Percentiles rank a stretch among this genome's conserved stretches.
Conservation (phyloP, 2,888 invertebrate species). For the Aricia artaxerxes region DNA sequence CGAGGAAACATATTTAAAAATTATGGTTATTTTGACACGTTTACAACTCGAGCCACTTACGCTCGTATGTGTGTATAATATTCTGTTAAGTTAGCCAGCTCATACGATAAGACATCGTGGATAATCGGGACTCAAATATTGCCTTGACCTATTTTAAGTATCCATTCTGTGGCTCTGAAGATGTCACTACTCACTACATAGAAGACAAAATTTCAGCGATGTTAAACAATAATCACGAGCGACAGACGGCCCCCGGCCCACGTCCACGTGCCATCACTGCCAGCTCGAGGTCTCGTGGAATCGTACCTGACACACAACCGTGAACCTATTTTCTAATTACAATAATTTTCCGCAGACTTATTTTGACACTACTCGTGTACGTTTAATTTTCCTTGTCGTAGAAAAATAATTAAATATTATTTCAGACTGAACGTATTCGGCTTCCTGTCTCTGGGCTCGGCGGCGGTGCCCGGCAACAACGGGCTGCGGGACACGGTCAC, state of each 20-base stretch:
- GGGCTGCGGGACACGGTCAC: constrained; percentile 70
- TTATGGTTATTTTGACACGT: constrained; percentile 11
- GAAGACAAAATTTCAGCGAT: not conserved
- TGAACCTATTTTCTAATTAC: not conserved
- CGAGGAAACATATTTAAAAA: not conserved
- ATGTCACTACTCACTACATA: not conserved
- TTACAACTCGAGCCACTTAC: not conserved
- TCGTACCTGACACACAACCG: not conserved
- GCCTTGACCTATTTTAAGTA: not conserved
- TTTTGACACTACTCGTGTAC: not conserved
- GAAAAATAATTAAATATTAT: constrained; percentile 34
- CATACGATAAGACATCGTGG: not conserved
- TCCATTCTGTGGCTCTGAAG: not conserved
- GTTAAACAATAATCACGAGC: not conserved
- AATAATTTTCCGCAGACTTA: not conserved
- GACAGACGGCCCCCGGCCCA: not conserved
- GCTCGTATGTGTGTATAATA: not conserved
- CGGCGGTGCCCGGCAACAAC: constrained; percentile 67
- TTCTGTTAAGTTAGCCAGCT: not conserved
- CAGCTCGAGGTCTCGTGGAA: not conserved
- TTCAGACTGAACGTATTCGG: constrained; percentile 70
- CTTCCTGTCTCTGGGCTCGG: constrained; percentile 63
- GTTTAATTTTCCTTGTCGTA: not conserved
- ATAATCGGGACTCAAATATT: not conserved
- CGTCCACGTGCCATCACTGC: not conserved